Percentiles rank a stretch among this genome's conserved stretches.
Evolutionary conservation across 1,140 invertebrate genomes (phyloP).

Genomic region (Whitmania pigra): DNA sequence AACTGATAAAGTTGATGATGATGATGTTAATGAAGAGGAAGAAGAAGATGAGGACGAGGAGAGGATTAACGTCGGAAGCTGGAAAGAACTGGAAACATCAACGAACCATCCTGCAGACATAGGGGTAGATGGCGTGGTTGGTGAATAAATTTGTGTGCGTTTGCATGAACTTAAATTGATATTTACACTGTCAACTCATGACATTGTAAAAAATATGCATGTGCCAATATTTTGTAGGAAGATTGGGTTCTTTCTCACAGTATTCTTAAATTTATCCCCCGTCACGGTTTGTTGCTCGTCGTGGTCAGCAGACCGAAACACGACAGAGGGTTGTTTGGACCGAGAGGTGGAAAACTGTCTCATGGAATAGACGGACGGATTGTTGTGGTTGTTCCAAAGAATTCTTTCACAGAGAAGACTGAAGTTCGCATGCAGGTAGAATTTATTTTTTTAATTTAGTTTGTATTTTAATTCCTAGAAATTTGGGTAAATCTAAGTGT

Average conservation of each 20-base stretch:
- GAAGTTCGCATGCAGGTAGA: constrained; percentile 1
- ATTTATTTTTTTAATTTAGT: too few species aligned
- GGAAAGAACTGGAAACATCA: background rate
- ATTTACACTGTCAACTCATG: too few species aligned
- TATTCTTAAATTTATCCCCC: background rate
- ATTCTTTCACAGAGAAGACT: background rate
- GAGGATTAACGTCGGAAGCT: background rate
- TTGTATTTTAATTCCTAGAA: too few species aligned
- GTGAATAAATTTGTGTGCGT: too few species aligned
- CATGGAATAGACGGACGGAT: background rate
- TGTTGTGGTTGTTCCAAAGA: background rate
- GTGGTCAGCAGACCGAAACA: constrained; percentile 10
- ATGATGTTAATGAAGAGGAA: background rate
- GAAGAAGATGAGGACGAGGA: background rate
- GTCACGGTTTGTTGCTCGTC: background rate
- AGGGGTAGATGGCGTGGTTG: too few species aligned
- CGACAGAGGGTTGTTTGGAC: background rate
- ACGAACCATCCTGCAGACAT: too few species aligned
- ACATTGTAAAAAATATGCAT: background rate
- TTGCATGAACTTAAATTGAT: too few species aligned
- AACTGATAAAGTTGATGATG: background rate
- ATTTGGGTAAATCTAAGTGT: too few species aligned
- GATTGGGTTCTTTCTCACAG: background rate
- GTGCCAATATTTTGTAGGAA: background rate
- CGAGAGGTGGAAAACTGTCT: constrained; percentile 6